Percentiles rank a stretch among this genome's conserved stretches.
Conservation (phyloP, 2,888 invertebrate genomes). For the Nasonovia ribisnigri region DNA sequence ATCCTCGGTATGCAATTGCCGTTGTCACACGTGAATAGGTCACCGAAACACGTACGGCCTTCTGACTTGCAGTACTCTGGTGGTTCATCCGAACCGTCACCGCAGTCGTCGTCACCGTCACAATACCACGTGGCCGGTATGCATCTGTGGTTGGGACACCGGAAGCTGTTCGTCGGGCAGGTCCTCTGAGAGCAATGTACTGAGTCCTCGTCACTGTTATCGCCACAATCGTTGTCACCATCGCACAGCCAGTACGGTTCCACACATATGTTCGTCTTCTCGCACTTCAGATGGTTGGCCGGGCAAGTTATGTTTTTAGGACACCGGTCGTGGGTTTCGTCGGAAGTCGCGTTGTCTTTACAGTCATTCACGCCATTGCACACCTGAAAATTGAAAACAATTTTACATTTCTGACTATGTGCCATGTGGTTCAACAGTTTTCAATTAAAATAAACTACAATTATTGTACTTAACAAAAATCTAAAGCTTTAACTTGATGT, state of each 20-base stretch:
- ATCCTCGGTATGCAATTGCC: constrained; percentile 96
- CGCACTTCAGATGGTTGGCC: constrained; percentile 89
- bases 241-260: constrained; percentile 98
- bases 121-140: constrained; percentile 98
- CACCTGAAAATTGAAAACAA: constrained; percentile 72
- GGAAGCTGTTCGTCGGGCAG: constrained; percentile 91
- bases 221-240: constrained; percentile 96
- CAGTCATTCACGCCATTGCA: constrained; percentile 95
- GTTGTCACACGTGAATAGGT: constrained; percentile 95
- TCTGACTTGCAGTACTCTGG: constrained; percentile 94
- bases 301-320: constrained; percentile 91
- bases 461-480: too few species aligned
- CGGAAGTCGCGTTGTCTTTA: constrained; percentile 91
- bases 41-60: constrained; percentile 93
- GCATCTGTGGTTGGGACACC: constrained; percentile 93
- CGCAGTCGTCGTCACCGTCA: constrained; percentile 95
- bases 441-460: not conserved
- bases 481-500: not conserved
- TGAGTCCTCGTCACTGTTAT: constrained; percentile 92
- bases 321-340: constrained; percentile 90
- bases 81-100: constrained; percentile 91
- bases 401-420: not conserved
- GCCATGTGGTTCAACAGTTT: not conserved
- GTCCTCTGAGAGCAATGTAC: constrained; percentile 89
- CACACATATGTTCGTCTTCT: constrained; percentile 95